These are phyloP conservation scores for Nothobranchius furzeri DNA, from an alignment of 2,113 vertebrate genomes.

Conservation along the genomic window DNA sequence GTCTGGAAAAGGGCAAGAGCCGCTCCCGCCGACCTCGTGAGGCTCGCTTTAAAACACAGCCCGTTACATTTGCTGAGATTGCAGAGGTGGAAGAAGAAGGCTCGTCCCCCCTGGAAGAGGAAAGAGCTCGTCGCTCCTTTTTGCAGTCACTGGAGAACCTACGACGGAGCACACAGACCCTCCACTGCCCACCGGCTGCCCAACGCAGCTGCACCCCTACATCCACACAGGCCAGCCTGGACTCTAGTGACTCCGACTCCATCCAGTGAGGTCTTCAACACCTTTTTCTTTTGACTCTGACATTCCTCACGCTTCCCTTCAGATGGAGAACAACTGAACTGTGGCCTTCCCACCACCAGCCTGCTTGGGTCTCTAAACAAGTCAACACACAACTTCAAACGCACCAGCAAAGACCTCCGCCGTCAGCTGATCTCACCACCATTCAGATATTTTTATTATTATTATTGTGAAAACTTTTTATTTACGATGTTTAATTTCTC, in stretches of 20 bases:
- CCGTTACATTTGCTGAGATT: slow-evolving; percentile 97
- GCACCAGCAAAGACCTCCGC: slow-evolving; percentile 32
- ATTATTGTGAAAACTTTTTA: too few relatives aligned
- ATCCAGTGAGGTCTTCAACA: slow-evolving; percentile 79
- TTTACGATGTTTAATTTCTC: too few relatives aligned
- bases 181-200: slow-evolving; percentile 74
- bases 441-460: slow-evolving; percentile 33
- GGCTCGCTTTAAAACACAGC: slow-evolving; percentile 96
- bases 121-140: slow-evolving; percentile 93
- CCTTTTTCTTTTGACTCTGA: neutral
- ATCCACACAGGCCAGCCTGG: slow-evolving; percentile 86
- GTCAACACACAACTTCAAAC: slow-evolving; percentile 28
- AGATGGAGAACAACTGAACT: slow-evolving; percentile 52
- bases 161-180: slow-evolving; percentile 90
- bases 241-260: slow-evolving; percentile 96
- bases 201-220: slow-evolving; percentile 77
- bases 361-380: slow-evolving; percentile 61
- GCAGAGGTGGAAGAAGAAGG: slow-evolving; percentile 98
- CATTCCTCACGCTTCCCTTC: slow-evolving; percentile 25
- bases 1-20: slow-evolving; percentile 79
- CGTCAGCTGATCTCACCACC: slow-evolving; percentile 46
- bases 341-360: slow-evolving; percentile 42
- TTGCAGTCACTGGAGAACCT: slow-evolving; percentile 95
- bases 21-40: slow-evolving; percentile 86
- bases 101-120: slow-evolving; percentile 91